phyloP scores from a whole-genome alignment of 2,113 vertebrate genomes.

The Cheirogaleus medius region DNA sequence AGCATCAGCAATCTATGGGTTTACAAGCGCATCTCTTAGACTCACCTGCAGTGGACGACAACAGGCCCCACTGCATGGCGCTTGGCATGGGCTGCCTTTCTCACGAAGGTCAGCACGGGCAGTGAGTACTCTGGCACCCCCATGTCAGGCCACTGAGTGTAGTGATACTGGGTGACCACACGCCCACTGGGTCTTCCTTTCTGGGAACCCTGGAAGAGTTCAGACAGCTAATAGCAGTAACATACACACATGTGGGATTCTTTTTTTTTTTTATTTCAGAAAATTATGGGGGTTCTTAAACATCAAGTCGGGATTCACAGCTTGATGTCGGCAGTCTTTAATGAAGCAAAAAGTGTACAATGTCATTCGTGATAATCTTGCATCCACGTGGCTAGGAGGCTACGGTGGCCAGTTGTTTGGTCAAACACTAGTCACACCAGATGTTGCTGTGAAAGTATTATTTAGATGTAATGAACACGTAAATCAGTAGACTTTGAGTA shows the following conservation, averaged over 20 bases:
- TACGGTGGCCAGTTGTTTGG: background rate
- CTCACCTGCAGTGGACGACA: constrained; percentile 97
- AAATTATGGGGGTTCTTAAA: background rate
- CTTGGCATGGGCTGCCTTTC: constrained; percentile 90
- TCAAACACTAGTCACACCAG: background rate
- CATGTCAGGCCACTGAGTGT: constrained; percentile 99
- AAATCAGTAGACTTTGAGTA: background rate
- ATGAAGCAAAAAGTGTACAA: background rate
- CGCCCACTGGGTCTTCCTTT: constrained; percentile 90
- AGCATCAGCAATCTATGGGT: background rate
- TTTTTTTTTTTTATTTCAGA: no score
- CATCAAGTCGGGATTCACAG: background rate
- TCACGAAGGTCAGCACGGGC: constrained; percentile 94
- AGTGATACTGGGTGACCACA: constrained; percentile 93
- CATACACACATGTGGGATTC: background rate
- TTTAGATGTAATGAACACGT: background rate
- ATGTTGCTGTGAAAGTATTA: background rate
- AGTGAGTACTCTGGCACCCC: constrained; percentile 94
- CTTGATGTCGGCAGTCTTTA: background rate
- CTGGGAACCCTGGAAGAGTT: constrained; percentile 89
- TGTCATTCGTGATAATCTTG: background rate
- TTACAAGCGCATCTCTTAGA: background rate
- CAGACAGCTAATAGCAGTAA: constrained; percentile 4
- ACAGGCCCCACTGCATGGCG: constrained; percentile 88
- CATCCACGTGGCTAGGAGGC: background rate